A percentile compares a stretch with the other conserved stretches of the same genome.
Conservation (phyloP, 2,888 invertebrate genomes). For the Hipparchia semele region DNA sequence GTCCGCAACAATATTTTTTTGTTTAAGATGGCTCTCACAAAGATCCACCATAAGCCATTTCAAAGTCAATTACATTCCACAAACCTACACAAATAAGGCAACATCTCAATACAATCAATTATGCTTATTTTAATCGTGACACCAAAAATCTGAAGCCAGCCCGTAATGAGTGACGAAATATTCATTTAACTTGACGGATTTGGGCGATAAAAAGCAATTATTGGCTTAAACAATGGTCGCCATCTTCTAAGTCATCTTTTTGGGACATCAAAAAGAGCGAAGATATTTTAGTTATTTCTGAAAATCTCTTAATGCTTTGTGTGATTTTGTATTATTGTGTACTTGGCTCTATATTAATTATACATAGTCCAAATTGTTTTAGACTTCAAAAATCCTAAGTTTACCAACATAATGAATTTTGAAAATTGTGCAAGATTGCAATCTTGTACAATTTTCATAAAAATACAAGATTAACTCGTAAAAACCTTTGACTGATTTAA, state of each 20-base stretch:
- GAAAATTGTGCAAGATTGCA: too few species aligned
- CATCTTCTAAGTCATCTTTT: not conserved
- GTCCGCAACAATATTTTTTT: not conserved
- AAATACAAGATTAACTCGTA: too few species aligned
- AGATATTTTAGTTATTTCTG: not conserved
- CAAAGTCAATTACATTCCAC: slow-evolving; percentile 11
- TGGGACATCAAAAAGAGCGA: not conserved
- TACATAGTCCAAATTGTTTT: too few species aligned
- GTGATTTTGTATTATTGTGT: not conserved
- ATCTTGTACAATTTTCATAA: too few species aligned
- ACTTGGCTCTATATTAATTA: too few species aligned
- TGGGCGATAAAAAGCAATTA: slow-evolving; percentile 30
- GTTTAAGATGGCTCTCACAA: not conserved
- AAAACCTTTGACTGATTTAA: too few species aligned
- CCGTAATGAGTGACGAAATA: slow-evolving; percentile 31
- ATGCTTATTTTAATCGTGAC: slow-evolving; percentile 25
- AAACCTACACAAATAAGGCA: slow-evolving; percentile 9
- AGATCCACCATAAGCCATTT: slow-evolving; percentile 6
- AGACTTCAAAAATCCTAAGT: too few species aligned
- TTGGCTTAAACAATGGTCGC: slow-evolving; percentile 8
- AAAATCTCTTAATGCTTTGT: not conserved
- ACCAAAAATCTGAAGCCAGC: slow-evolving; percentile 15
- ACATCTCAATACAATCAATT: slow-evolving; percentile 25
- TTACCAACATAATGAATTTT: too few species aligned
- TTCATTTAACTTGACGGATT: slow-evolving; percentile 28